phyloP scores from a whole-genome alignment of 2,113 vertebrate genomes.

The Spheniscus mendiculus region DNA sequence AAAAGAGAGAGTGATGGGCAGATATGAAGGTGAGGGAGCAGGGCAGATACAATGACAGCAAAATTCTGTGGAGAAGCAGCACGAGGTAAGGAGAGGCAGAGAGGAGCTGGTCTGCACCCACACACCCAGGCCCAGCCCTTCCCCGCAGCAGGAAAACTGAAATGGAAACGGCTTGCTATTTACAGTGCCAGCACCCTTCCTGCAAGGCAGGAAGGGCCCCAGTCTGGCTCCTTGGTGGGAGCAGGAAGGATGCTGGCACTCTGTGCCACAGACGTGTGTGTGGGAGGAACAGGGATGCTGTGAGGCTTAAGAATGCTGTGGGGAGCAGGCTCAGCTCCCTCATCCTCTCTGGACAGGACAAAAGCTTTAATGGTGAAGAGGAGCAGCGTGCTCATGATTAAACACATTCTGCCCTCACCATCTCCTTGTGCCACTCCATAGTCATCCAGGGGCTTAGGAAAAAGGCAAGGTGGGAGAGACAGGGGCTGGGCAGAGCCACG shows the following conservation, averaged over 20 bases:
- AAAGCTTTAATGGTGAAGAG: not conserved
- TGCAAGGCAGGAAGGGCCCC: not conserved
- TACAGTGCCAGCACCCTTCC: not conserved
- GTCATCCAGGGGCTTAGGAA: not conserved
- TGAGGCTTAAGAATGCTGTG: not conserved
- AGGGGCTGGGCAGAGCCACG: not conserved
- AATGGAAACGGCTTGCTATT: constrained; percentile 29
- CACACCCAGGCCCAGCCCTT: not conserved
- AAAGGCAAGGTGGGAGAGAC: not conserved
- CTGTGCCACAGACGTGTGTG: not conserved
- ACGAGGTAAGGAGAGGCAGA: not conserved
- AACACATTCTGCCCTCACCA: not conserved
- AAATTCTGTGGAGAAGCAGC: not conserved
- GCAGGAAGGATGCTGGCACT: not conserved
- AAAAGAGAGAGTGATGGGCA: not conserved
- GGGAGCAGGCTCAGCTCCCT: not conserved
- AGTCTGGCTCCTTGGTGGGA: not conserved
- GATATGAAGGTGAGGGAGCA: not conserved
- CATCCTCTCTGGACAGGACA: not conserved
- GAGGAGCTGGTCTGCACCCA: not conserved
- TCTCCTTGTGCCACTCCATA: not conserved
- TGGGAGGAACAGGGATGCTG: not conserved
- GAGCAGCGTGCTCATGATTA: rapidly evolving
- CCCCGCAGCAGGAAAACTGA: not conserved
- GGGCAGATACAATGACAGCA: not conserved